Conservation (phyloP, 2,888 invertebrate species). For the Parnassius glacialis region DNA sequence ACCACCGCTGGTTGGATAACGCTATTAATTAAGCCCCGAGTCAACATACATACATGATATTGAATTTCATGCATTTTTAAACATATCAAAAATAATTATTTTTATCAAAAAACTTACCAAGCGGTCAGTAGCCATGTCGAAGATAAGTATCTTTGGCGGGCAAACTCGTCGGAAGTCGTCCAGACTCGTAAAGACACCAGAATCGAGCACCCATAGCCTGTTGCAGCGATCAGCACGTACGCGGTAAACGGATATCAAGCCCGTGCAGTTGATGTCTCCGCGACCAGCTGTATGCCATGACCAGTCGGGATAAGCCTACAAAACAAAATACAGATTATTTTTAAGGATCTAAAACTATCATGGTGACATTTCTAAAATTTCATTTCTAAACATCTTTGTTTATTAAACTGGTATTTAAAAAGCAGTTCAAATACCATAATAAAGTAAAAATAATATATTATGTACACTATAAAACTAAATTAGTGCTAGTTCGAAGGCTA, state of each 20-base stretch:
- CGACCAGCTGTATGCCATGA: slow-evolving; percentile 87
- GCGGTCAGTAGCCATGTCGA: slow-evolving; percentile 87
- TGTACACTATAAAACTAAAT: no score
- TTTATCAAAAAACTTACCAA: slow-evolving; percentile 67
- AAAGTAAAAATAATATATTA: no score
- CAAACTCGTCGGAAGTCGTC: slow-evolving; percentile 85
- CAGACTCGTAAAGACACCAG: slow-evolving; percentile 86
- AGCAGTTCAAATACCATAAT: no score
- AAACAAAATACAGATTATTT: neutral
- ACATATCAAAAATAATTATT: no score
- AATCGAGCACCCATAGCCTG: slow-evolving; percentile 90
- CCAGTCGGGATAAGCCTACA: slow-evolving; percentile 87
- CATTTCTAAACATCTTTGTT: no score
- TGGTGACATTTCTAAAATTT: no score
- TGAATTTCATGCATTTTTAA: no score
- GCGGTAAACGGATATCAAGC: slow-evolving; percentile 89
- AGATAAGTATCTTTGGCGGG: slow-evolving; percentile 90
- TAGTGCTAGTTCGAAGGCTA: no score
- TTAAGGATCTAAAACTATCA: neutral
- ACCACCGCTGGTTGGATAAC: no score
- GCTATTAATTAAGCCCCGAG: no score
- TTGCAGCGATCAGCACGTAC: slow-evolving; percentile 89
- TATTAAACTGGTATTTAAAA: no score
- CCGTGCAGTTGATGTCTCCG: slow-evolving; percentile 87
- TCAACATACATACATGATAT: no score